Evolutionary conservation across 2,888 invertebrate species (phyloP), one percentile per base, ranked within the genome.

Genomic region (Drosophila yooni): DNA sequence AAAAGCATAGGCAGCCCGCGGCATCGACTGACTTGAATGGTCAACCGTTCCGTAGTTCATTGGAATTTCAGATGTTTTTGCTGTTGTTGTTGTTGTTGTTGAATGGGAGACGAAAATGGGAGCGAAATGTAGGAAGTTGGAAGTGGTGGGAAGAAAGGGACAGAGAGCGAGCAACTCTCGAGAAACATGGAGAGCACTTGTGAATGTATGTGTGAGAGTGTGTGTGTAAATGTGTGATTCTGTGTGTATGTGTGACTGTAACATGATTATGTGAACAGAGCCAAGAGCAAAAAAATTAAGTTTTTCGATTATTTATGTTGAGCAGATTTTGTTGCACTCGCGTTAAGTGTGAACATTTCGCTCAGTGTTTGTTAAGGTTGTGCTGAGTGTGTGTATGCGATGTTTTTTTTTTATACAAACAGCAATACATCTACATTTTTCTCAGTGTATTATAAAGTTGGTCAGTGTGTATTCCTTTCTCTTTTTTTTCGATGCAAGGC

Each of bases 1-100:
- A 50, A 60, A 62, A 58, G 8, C 59, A 60, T 74, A 46, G 54
- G 52, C 31, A 29, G 57, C 18, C 64, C 59, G 51, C 18, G 56
- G 57, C 72, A 79, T 43, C 53, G 52, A 59, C 65, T 77, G 46
- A 25, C 46, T 46, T 46, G 46, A 46, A 46, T 46, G 77, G 80
- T 77, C 80, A 74, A 70, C 58, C 68, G 70, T 70, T 61, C 74
- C 74, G 60, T 54, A 71, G 79, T 79, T 78, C 79, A 71, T 71
- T 71, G 78, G 78, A 79, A 78, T 74, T 80, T 80, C 54, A 58
- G 76, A 25, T 38, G 38, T 38, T 18, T 38, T 38, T 38, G 36
- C 7, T 38, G 36, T 36, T 46, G 46, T n/a, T 40, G 43, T n/a
- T 38, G 38, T 43, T 43, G 7, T 46, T 46, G 46, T 76, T 67